Base-by-base conservation (phyloP, 2,113 vertebrate genomes). In the Tonatia bakeri region DNA sequence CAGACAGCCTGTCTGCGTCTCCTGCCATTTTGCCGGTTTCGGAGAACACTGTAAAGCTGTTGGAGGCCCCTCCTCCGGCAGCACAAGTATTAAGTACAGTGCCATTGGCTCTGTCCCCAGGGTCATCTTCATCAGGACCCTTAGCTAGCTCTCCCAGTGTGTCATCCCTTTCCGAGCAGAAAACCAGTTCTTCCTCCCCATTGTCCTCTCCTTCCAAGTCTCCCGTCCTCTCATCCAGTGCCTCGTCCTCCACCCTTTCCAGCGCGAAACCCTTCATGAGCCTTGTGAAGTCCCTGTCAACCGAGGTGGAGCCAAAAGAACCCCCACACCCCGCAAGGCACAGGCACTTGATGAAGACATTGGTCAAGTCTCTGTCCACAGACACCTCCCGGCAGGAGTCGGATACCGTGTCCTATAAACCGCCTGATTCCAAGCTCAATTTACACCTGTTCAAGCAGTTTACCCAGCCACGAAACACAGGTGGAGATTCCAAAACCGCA, bases 401-500 rank as follows among this genome's bases (percentile, higher is more conserved):
- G 1, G 99, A 99, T 45, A 85, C 98, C 22, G 97, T 98, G 80
- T 98, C 98, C 94, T 98, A 98, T 77, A 99, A 98, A 47, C 98
- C 99, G 16, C 97, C 99, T 0, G 99, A 99, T 94, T 98, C 99
- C 0, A 99, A 99, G 80, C 98, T 99, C 96, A 99, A 99, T 98
- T 98, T 99, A 94, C 99, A 99, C 97, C 98, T 99, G 31, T 99
- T 99, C 98, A 99, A 99, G 98, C 99, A 99, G 98, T 99, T 99
- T 98, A 99, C 99, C n/a, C 99, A 99, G 86, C 99, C 99, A 45
- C 99, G 99, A 54, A 97, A 98, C 97, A 98, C 98, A 9, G 90
- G 98, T 52, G 99, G 99, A 10, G 99, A 99, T 97, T 99, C 99
- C 90, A 99, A 99, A 98, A 99, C 99, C 1, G 99, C 99, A 2